Conservation (phyloP, 2,113 vertebrate species). For the Eclectus roratus region DNA sequence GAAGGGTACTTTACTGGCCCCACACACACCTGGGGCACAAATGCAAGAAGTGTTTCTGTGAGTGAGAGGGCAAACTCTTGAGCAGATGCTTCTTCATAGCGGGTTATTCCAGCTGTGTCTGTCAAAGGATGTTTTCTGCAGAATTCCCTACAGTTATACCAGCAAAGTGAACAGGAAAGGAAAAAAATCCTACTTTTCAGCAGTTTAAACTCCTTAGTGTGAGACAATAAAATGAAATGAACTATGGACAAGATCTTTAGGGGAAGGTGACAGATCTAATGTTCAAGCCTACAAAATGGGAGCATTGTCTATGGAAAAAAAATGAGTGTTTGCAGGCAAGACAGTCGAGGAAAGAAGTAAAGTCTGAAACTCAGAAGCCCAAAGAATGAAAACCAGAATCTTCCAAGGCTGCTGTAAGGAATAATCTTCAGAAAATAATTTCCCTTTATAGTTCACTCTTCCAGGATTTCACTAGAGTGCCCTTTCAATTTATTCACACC, state of each 20-base stretch:
- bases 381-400: neutral
- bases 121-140: neutral
- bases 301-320: accelerated
- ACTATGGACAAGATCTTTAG: neutral
- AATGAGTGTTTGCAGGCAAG: accelerated
- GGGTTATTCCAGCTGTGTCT: neutral
- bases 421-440: neutral
- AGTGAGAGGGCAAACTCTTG: neutral
- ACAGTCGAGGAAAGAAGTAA: neutral
- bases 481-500: neutral
- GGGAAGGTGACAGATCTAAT: neutral
- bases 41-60: neutral
- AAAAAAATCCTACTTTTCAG: neutral
- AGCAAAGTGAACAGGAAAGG: neutral
- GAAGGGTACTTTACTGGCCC: neutral
- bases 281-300: neutral
- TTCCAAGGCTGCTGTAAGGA: neutral
- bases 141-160: neutral
- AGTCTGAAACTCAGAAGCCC: neutral
- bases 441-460: neutral
- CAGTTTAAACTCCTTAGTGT: neutral
- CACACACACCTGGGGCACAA: neutral
- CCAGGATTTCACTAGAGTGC: neutral
- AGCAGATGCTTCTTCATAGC: neutral
- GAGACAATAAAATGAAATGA: neutral